Percentiles rank a stretch among this genome's conserved stretches.
Evolutionary conservation across 2,888 invertebrate species (phyloP).

Genomic region (Lasioglossum pauxillum): DNA sequence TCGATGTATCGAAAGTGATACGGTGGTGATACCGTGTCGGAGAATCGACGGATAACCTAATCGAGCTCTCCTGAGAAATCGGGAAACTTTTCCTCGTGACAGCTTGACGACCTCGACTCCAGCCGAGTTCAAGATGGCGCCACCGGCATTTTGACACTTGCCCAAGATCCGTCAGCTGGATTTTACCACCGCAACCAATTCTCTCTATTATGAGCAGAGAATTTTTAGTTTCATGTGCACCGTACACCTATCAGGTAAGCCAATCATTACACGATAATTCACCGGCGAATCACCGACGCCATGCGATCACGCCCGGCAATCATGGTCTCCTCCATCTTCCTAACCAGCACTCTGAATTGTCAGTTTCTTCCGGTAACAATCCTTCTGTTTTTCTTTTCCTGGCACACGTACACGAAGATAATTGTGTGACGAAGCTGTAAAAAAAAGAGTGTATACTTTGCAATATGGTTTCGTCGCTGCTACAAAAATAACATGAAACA

Average conservation of each 20-base stretch:
- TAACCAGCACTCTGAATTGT: constrained; percentile 18
- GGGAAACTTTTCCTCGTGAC: constrained; percentile 77
- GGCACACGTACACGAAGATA: neutral
- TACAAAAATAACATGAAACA: no score
- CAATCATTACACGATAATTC: constrained; percentile 5
- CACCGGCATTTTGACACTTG: constrained; percentile 81
- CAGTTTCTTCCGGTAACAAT: constrained; percentile 30
- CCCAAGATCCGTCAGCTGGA: constrained; percentile 79
- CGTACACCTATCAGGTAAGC: constrained; percentile 83
- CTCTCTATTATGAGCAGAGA: constrained; percentile 83
- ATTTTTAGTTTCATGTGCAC: constrained; percentile 83
- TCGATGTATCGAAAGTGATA: constrained; percentile 11
- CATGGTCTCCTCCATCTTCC: constrained; percentile 11
- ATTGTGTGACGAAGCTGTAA: neutral
- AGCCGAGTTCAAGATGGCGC: constrained; percentile 80
- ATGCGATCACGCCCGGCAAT: neutral
- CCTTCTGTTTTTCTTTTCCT: neutral
- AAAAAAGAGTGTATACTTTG: neutral
- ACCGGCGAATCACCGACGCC: neutral
- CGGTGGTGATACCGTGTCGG: neutral
- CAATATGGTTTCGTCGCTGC: no score
- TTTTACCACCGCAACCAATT: constrained; percentile 68
- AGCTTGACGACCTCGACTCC: constrained; percentile 77
- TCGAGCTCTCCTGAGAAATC: constrained; percentile 45
- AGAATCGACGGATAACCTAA: constrained; percentile 46